Evolutionary conservation across 2,888 invertebrate genomes (phyloP), one percentile per base, ranked within the genome.

Genomic region (Scaptomyza flava): DNA sequence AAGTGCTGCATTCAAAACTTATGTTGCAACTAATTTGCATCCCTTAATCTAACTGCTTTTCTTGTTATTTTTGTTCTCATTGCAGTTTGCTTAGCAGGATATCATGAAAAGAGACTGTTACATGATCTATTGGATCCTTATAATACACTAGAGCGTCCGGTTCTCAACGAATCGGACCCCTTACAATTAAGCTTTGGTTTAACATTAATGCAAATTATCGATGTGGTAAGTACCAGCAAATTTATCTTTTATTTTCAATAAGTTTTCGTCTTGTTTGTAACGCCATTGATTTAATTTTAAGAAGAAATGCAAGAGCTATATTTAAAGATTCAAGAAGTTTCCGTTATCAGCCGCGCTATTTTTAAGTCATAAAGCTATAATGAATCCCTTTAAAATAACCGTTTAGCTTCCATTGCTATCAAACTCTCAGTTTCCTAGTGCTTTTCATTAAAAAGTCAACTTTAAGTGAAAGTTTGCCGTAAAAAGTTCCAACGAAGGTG

Each of bases 201-300:
- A 93, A 98, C 98, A 92, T 95, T 98, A 93, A 97, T 97, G 97
- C 98, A 98, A 95, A 98, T 98, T 93, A 98, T 98, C 93, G 98
- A 98, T 94, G 98, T 98, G 95, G 98, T 98, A 94, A 95, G 95
- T 94, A 84, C 6, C 53, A 23, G 6, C 20, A 27, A 9, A 11
- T 0, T 7, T 31, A 2, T 17, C 1, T 12, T 12, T 12, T 47
- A 11, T 31, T 34, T 27, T 27, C 27, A n/a, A n/a, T n/a, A n/a
- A n/a, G n/a, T n/a, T n/a, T n/a, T n/a, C n/a, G n/a, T n/a, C n/a
- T n/a, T n/a, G n/a, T n/a, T n/a, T n/a, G n/a, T n/a, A n/a, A n/a
- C n/a, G n/a, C n/a, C n/a, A n/a, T n/a, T n/a, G n/a, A n/a, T n/a
- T n/a, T n/a, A n/a, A n/a, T n/a, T n/a, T n/a, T n/a, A n/a, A n/a